These are phyloP conservation scores for Tapera naevia DNA, from an alignment of 2,797 vertebrate species.

Conservation along the genomic window DNA sequence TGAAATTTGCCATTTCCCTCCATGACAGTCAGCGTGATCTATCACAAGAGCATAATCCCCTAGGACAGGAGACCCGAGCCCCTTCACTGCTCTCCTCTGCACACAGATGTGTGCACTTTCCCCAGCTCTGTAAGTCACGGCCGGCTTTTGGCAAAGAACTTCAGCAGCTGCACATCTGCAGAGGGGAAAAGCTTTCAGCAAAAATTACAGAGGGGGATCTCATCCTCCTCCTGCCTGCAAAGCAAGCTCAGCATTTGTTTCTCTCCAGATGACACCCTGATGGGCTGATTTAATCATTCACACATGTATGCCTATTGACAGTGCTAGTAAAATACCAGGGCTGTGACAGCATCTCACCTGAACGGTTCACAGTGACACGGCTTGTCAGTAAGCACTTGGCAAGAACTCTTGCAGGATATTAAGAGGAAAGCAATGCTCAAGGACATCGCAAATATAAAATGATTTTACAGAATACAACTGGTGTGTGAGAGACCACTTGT, in stretches of 20 bases:
- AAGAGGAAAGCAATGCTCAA: neutral
- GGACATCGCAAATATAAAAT: neutral
- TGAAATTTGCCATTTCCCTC: conserved; percentile 27
- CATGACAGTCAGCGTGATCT: neutral
- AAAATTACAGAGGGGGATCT: neutral
- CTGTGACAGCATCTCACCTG: conserved; percentile 58
- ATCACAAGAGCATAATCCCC: neutral
- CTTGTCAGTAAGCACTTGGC: neutral
- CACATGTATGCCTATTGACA: conserved; percentile 27
- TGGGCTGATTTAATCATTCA: conserved; percentile 62
- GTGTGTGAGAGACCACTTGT: neutral
- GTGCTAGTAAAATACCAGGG: conserved; percentile 22
- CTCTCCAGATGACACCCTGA: conserved; percentile 56
- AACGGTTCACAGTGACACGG: neutral
- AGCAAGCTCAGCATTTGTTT: conserved; percentile 48
- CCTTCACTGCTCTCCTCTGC: conserved; percentile 9
- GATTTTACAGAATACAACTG: neutral
- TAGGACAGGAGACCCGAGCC: neutral
- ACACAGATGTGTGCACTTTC: conserved; percentile 32
- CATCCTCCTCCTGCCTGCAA: conserved; percentile 3
- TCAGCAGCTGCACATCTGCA: conserved; percentile 64
- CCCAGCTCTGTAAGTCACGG: conserved; percentile 17
- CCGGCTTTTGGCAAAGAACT: conserved; percentile 26
- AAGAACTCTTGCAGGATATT: neutral
- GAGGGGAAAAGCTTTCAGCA: conserved; percentile 40